These are phyloP conservation scores for Alligator mississippiensis DNA, from an alignment of 2,113 vertebrate species.

Conservation along the genomic window DNA sequence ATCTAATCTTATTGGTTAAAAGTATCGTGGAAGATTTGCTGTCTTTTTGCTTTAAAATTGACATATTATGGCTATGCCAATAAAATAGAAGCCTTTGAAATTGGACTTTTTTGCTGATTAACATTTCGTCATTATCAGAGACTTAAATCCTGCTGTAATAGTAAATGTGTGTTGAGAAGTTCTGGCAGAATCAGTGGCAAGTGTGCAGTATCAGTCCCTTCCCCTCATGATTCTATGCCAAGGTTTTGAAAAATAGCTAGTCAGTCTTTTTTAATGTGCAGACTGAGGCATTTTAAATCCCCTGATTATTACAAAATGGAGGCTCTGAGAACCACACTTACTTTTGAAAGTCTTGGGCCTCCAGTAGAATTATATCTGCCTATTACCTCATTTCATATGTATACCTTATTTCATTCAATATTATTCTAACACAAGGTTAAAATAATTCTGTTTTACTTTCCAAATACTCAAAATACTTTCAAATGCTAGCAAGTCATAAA, in stretches of 20 bases:
- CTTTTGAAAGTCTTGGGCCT: not conserved
- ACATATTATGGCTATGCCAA: slow-evolving; percentile 12
- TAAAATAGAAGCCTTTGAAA: slow-evolving; percentile 25
- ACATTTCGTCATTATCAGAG: not conserved
- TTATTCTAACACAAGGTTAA: not conserved
- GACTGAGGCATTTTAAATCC: not conserved
- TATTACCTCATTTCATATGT: not conserved
- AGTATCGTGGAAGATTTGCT: not conserved
- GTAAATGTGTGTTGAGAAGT: not conserved
- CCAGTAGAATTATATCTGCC: not conserved
- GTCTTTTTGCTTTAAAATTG: slow-evolving; percentile 30
- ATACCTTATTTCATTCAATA: not conserved
- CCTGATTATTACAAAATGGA: not conserved
- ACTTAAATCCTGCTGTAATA: slow-evolving; percentile 47
- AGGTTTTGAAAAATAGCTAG: not conserved
- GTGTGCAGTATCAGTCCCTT: slow-evolving; percentile 53
- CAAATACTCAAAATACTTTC: not conserved
- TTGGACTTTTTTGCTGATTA: slow-evolving; percentile 11
- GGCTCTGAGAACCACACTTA: not conserved
- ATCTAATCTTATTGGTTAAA: not conserved
- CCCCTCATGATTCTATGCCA: slow-evolving; percentile 38
- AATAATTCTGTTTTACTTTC: not conserved
- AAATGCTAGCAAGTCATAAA: not conserved
- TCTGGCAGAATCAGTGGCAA: slow-evolving; percentile 62
- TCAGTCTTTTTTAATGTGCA: not conserved